Percentiles rank a stretch among this genome's conserved stretches.
Evolutionary conservation across 1,140 invertebrate species (phyloP).

Genomic region (Pseudachorutes palmiensis): DNA sequence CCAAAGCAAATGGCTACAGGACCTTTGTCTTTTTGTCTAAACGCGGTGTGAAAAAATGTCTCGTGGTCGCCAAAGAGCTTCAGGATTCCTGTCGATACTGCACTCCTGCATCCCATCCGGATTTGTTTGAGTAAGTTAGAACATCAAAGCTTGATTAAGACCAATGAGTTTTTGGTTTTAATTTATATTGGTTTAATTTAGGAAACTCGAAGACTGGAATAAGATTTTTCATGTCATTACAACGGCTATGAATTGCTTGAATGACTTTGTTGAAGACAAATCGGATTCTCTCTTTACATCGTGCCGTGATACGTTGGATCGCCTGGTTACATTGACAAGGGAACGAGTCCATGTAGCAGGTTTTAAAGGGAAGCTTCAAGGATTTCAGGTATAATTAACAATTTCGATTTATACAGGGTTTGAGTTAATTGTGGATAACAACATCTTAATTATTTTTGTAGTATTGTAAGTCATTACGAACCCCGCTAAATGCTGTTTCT

Average conservation of each 20-base stretch:
- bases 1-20: slow-evolving; percentile 35
- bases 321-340: slow-evolving; percentile 31
- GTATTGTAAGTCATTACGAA: slow-evolving; percentile 33
- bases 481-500: slow-evolving; percentile 26
- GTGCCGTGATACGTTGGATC: slow-evolving; percentile 25
- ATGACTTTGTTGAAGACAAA: slow-evolving; percentile 27
- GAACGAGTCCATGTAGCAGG: slow-evolving; percentile 34
- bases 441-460: slow-evolving; percentile 16
- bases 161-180: not conserved
- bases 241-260: slow-evolving; percentile 26
- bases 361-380: slow-evolving; percentile 34
- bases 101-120: slow-evolving; percentile 20
- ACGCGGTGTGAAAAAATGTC: slow-evolving; percentile 30
- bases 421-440: not conserved
- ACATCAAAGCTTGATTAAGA: not conserved
- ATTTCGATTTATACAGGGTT: not conserved
- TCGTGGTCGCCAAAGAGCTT: slow-evolving; percentile 31
- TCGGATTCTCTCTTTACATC: slow-evolving; percentile 32
- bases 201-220: slow-evolving; percentile 34
- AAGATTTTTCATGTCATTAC: slow-evolving; percentile 32
- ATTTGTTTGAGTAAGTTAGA: slow-evolving; percentile 29
- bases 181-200: slow-evolving; percentile 14
- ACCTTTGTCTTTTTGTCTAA: slow-evolving; percentile 26
- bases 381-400: slow-evolving; percentile 28
- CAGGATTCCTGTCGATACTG: slow-evolving; percentile 31